These are phyloP conservation scores for Brachyrhaphis roseni DNA, from an alignment of 2,797 vertebrate genomes.

Conservation along the genomic window DNA sequence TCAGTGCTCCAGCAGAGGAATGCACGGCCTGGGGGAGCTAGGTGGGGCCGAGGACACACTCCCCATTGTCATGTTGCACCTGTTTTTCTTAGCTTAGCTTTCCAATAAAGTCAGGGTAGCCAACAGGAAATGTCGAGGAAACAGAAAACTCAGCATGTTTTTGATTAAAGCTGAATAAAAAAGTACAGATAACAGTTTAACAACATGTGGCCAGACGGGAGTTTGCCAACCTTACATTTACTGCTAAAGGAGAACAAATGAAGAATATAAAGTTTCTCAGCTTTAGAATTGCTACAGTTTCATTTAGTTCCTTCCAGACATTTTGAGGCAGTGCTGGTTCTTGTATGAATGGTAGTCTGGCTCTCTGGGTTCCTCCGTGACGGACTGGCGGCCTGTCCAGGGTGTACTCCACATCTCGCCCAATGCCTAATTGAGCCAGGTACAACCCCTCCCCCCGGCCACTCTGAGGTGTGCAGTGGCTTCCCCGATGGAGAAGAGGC, in stretches of 20 bases:
- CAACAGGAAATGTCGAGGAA: constrained; percentile 35
- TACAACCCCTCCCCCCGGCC: too few species aligned
- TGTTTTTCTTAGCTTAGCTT: constrained; percentile 71
- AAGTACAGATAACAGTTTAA: not conserved
- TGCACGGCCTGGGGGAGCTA: constrained; percentile 69
- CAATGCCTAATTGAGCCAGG: not conserved
- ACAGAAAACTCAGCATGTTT: constrained; percentile 27
- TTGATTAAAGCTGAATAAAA: not conserved
- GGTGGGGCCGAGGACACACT: constrained; percentile 54
- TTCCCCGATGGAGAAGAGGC: too few species aligned
- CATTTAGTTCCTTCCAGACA: not conserved
- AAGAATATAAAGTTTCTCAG: not conserved
- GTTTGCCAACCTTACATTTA: not conserved
- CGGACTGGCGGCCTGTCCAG: too few species aligned
- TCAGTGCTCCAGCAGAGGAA: constrained; percentile 59
- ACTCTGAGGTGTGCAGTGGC: too few species aligned
- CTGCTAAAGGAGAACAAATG: not conserved
- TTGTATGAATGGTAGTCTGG: not conserved
- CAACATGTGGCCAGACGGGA: not conserved
- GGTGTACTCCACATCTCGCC: not conserved
- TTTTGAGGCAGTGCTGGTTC: not conserved
- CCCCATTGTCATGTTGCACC: constrained; percentile 67
- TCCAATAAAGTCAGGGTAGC: constrained; percentile 38
- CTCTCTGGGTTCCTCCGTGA: not conserved
- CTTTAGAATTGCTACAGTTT: not conserved